These are phyloP conservation scores for Helostoma temminkii DNA, from an alignment of 2,797 vertebrate genomes.

Conservation along the genomic window DNA sequence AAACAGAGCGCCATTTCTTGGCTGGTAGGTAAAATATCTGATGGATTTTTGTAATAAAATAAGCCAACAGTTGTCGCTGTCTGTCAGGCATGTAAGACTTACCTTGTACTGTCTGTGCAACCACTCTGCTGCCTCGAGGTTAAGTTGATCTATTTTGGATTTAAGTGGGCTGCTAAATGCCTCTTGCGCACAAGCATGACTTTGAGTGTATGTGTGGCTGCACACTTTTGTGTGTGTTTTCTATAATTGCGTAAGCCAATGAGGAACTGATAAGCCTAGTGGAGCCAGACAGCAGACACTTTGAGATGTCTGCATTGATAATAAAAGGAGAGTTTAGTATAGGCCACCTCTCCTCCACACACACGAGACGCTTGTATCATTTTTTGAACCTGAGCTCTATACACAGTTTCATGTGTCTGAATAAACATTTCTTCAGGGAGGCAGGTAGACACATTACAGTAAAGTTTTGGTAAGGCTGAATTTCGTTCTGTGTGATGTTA, in stretches of 20 bases:
- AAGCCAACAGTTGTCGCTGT: conserved; percentile 25
- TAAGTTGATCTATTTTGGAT: conserved; percentile 72
- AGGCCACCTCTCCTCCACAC: conserved; percentile 42
- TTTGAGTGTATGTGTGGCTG: conserved; percentile 40
- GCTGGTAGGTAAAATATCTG: conserved; percentile 7
- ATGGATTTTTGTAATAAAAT: conserved; percentile 41
- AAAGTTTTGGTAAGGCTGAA: conserved; percentile 47
- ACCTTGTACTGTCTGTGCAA: conserved; percentile 33
- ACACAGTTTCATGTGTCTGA: conserved; percentile 50
- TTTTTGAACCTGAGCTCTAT: conserved; percentile 45
- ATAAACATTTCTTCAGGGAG: conserved; percentile 60
- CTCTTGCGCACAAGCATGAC: conserved; percentile 39
- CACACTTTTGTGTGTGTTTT: conserved; percentile 63
- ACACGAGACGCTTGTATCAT: conserved; percentile 33
- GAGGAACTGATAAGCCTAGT: conserved; percentile 83
- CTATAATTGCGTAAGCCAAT: conserved; percentile 79
- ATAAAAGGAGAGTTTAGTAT: conserved; percentile 59
- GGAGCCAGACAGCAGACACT: conserved; percentile 86
- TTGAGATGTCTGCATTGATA: conserved; percentile 85
- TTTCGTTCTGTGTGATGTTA: conserved; percentile 53
- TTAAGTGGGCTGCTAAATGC: conserved; percentile 67
- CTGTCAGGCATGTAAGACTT: conserved; percentile 27
- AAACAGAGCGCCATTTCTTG: conserved; percentile 18
- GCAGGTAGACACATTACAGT: conserved; percentile 52
- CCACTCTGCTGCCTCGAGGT: conserved; percentile 46